A percentile compares a stretch with the other conserved stretches of the same genome.
These are phyloP conservation scores for Oostethus manadensis DNA, from an alignment of 2,113 vertebrate species.

Conservation along the genomic window DNA sequence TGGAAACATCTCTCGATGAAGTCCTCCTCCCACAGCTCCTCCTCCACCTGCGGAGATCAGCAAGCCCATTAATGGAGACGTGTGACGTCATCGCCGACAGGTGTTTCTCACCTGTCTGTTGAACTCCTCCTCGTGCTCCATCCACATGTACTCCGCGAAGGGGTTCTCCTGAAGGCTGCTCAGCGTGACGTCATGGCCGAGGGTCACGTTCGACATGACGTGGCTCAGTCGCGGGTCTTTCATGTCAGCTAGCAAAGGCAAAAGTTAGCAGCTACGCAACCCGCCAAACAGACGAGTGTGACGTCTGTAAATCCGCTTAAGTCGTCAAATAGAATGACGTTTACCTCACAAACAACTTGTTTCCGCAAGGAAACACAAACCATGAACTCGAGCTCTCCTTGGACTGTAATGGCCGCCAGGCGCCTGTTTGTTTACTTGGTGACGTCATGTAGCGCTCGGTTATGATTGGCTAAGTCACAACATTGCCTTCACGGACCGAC, in stretches of 20 bases:
- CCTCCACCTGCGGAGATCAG: constrained; percentile 75
- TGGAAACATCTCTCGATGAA: constrained; percentile 91
- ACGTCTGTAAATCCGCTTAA: too few relatives aligned
- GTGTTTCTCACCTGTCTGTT: constrained; percentile 78
- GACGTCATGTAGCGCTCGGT: constrained; percentile 29
- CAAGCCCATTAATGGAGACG: too few relatives aligned
- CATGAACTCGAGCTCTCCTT: background rate
- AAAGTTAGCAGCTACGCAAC: background rate
- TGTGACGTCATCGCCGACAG: background rate
- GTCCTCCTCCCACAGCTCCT: constrained; percentile 92
- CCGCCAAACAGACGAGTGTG: too few relatives aligned
- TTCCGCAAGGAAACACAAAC: background rate
- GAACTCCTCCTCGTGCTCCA: constrained; percentile 94
- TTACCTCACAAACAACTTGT: constrained; percentile 4
- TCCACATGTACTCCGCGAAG: constrained; percentile 94
- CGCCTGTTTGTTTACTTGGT: constrained; percentile 55
- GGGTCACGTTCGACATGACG: constrained; percentile 72
- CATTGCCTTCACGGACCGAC: constrained; percentile 8
- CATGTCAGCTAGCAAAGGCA: constrained; percentile 60
- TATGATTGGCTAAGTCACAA: constrained; percentile 23
- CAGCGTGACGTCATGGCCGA: constrained; percentile 77
- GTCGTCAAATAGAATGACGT: too few relatives aligned
- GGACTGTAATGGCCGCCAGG: constrained; percentile 47
- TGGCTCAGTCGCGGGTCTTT: constrained; percentile 84
- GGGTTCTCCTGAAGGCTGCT: constrained; percentile 76